phyloP scores from a whole-genome alignment of 2,113 vertebrate species.

The Hemichromis elongatus region DNA sequence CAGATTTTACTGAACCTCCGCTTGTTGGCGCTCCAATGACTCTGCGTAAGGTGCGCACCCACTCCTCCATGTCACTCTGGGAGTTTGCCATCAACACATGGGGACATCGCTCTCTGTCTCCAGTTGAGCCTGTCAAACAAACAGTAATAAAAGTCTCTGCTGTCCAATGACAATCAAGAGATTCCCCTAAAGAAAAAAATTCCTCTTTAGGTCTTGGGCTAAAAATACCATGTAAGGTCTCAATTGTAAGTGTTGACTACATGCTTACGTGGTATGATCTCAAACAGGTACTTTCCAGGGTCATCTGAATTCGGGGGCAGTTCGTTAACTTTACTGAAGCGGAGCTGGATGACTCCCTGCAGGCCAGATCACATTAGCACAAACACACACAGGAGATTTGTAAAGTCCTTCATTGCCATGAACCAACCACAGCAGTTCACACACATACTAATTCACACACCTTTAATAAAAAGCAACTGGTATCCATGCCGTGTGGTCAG shows the following conservation, averaged over 20 bases:
- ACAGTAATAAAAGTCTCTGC: neutral
- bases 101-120: slow-evolving; percentile 80
- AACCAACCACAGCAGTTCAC: neutral
- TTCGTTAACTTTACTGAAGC: slow-evolving; percentile 83
- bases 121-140: slow-evolving; percentile 63
- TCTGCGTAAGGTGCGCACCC: slow-evolving; percentile 85
- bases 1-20: slow-evolving; percentile 76
- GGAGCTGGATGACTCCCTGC: slow-evolving; percentile 84
- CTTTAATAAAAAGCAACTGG: neutral
- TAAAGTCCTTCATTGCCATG: neutral
- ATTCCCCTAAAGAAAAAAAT: neutral
- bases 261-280: slow-evolving; percentile 86
- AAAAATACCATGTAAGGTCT: neutral
- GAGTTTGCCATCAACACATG: slow-evolving; percentile 89
- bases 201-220: neutral
- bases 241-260: neutral
- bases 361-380: neutral
- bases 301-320: slow-evolving; percentile 81
- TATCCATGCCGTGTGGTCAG: rapidly evolving
- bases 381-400: neutral
- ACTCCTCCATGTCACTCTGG: slow-evolving; percentile 91
- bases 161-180: neutral
- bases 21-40: slow-evolving; percentile 74
- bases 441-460: too few species aligned
- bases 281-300: slow-evolving; percentile 87